These are phyloP conservation scores for Hyperoplus lanceolatus DNA, from an alignment of 2,797 vertebrate species.

Conservation along the genomic window DNA sequence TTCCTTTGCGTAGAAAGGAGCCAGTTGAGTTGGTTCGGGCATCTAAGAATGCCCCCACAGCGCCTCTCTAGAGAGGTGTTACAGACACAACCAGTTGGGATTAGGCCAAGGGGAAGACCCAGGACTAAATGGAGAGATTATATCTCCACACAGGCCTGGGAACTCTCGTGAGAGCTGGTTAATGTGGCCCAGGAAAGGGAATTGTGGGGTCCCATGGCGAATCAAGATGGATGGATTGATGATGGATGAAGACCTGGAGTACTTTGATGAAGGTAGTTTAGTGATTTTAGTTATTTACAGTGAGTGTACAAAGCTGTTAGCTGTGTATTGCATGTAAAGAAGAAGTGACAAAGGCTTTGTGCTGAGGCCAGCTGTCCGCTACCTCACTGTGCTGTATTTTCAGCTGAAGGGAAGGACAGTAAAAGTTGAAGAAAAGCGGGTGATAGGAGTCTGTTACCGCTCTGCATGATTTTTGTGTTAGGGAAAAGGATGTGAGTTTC, in stretches of 20 bases:
- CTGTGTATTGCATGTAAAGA: not conserved
- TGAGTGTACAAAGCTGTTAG: not conserved
- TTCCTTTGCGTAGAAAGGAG: too few relatives aligned
- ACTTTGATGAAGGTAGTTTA: not conserved
- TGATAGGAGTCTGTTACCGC: not conserved
- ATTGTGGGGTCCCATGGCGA: too few relatives aligned
- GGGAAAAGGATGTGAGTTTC: not conserved
- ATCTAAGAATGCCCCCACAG: too few relatives aligned
- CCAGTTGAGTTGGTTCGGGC: too few relatives aligned
- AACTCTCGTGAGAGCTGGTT: too few relatives aligned
- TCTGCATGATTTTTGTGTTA: not conserved
- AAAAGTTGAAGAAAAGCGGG: conserved; percentile 2
- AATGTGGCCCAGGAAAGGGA: too few relatives aligned
- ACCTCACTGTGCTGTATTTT: conserved; percentile 7
- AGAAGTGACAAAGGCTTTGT: conserved; percentile 18
- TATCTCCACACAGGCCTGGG: too few relatives aligned
- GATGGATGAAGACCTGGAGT: not conserved
- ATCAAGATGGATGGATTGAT: too few relatives aligned
- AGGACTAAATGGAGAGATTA: too few relatives aligned
- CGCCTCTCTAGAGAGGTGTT: too few relatives aligned
- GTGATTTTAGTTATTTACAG: not conserved
- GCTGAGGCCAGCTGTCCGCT: conserved; percentile 1
- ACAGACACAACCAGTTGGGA: too few relatives aligned
- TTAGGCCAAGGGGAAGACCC: too few relatives aligned
- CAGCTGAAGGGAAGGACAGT: conserved; percentile 10